These are phyloP conservation scores for Ochotona curzoniae DNA, from an alignment of 2,113 vertebrate species.

Conservation along the genomic window DNA sequence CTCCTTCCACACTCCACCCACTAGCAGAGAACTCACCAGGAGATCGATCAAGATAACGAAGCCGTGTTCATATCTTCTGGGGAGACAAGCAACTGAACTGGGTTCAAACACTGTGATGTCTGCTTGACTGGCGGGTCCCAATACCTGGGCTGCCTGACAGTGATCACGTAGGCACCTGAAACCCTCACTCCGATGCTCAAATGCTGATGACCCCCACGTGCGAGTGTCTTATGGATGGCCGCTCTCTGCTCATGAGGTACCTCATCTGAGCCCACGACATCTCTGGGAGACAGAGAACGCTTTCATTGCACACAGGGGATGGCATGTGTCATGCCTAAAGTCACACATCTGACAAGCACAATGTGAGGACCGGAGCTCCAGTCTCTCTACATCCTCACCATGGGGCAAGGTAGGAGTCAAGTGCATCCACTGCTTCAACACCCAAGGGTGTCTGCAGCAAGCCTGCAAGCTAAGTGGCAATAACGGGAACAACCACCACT, in stretches of 20 bases:
- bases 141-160: neutral
- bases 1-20: too few relatives aligned
- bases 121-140: neutral
- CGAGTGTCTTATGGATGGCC: neutral
- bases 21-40: neutral
- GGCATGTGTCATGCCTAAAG: neutral
- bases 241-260: neutral
- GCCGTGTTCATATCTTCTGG: neutral
- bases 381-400: neutral
- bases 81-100: neutral
- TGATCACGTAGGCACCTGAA: neutral
- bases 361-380: neutral
- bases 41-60: conserved; percentile 34
- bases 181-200: neutral
- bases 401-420: neutral
- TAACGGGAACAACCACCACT: neutral
- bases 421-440: neutral
- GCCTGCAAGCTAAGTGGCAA: neutral
- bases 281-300: neutral
- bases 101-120: conserved; percentile 15
- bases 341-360: neutral
- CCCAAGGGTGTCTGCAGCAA: neutral
- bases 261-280: neutral
- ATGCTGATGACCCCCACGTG: accelerated
- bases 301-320: neutral